Evolutionary conservation across 2,797 vertebrate genomes (phyloP).

Genomic region (Phataginus tricuspis): DNA sequence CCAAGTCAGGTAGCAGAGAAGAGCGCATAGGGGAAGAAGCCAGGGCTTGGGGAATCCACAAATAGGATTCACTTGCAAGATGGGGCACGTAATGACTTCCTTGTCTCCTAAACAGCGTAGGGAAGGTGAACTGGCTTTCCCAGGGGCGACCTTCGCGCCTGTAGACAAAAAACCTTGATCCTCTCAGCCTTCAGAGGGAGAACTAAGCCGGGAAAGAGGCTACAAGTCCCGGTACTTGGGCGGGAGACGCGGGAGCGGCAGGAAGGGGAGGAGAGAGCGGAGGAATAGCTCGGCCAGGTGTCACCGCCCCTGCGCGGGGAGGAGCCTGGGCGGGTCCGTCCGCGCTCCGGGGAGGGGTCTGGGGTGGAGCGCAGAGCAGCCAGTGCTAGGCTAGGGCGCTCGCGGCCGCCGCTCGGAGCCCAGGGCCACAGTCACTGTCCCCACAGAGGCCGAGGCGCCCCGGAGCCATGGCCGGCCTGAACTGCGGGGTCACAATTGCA

Average conservation of each 20-base stretch:
- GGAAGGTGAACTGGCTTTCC: background rate
- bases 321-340: background rate
- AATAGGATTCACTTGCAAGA: background rate
- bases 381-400: slow-evolving; percentile 27
- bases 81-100: background rate
- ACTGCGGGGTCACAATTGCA: background rate
- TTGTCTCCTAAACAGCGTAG: background rate
- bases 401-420: background rate
- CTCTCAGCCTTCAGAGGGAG: background rate
- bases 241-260: slow-evolving; percentile 62
- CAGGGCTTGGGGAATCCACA: background rate
- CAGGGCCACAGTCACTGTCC: background rate
- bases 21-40: background rate
- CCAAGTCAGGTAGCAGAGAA: background rate
- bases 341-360: background rate
- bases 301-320: background rate
- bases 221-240: background rate
- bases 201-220: background rate
- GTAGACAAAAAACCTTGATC: background rate
- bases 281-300: background rate
- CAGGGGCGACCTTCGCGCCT: background rate
- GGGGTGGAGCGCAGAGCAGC: background rate
- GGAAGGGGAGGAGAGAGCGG: slow-evolving; percentile 70
- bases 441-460: slow-evolving; percentile 4
- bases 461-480: slow-evolving; percentile 62